Percentiles rank a stretch among this genome's conserved stretches.
Evolutionary conservation across 2,797 vertebrate species (phyloP).

Genomic region (Synanceia verrucosa): DNA sequence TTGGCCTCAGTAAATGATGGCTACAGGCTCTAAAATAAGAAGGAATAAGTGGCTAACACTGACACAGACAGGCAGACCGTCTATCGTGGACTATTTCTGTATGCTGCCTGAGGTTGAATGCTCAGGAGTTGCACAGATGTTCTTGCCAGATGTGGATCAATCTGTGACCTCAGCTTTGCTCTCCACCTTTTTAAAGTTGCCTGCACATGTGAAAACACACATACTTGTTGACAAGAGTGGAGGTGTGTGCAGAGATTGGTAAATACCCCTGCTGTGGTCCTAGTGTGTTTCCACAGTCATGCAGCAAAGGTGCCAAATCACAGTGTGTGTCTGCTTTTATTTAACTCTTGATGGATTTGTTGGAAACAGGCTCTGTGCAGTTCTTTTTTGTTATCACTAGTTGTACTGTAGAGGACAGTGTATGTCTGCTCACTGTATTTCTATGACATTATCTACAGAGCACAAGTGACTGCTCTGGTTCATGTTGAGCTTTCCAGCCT

Average conservation of each 20-base stretch:
- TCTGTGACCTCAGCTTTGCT: constrained; percentile 32
- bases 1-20: not conserved
- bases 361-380: not conserved
- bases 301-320: constrained; percentile 16
- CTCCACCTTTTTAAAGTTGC: constrained; percentile 28
- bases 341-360: constrained; percentile 2
- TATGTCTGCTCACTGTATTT: not conserved
- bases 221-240: not conserved
- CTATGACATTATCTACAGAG: not conserved
- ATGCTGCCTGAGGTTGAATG: constrained; percentile 25
- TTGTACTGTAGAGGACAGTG: not conserved
- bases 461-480: not conserved
- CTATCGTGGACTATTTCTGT: constrained; percentile 13
- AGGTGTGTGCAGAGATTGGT: not conserved
- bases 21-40: not conserved
- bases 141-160: constrained; percentile 55
- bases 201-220: constrained; percentile 18
- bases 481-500: not conserved
- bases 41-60: not conserved
- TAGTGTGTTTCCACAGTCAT: constrained; percentile 11
- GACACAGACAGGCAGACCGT: constrained; percentile 6
- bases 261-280: constrained; percentile 13
- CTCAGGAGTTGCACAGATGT: constrained; percentile 50
- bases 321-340: constrained; percentile 25
- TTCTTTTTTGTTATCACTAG: not conserved